These are phyloP conservation scores for Ophioninae sp. DNA, from an alignment of 2,888 invertebrate genomes.

Conservation along the genomic window DNA sequence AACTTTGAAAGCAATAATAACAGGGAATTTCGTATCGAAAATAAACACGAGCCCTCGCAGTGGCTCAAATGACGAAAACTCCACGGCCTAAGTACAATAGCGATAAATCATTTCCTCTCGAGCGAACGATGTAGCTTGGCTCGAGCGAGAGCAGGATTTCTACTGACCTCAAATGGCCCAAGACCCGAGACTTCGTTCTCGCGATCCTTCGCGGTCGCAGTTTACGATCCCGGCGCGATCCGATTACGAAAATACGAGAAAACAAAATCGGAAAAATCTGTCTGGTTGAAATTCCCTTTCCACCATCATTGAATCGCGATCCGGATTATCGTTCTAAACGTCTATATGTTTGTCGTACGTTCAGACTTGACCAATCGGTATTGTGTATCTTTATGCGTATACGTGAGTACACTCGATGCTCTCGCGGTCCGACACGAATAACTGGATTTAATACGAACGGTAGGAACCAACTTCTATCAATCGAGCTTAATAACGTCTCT, in stretches of 20 bases:
- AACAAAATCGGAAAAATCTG: constrained; percentile 15
- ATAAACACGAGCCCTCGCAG: background rate
- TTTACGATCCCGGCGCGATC: constrained; percentile 36
- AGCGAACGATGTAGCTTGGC: constrained; percentile 34
- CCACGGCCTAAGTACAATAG: background rate
- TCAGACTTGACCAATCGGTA: constrained; percentile 2
- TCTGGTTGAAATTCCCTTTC: constrained; percentile 25
- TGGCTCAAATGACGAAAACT: background rate
- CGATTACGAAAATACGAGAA: constrained; percentile 34
- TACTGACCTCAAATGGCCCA: constrained; percentile 50
- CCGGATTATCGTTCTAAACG: constrained; percentile 21
- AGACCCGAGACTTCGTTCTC: constrained; percentile 39
- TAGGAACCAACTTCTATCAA: constrained; percentile 45
- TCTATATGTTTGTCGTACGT: constrained; percentile 13
- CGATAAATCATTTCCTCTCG: background rate
- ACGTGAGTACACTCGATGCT: constrained; percentile 20
- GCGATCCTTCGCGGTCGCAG: constrained; percentile 29
- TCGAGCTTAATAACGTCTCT: constrained; percentile 44
- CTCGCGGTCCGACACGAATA: constrained; percentile 37
- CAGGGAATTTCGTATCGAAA: background rate
- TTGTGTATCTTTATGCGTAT: background rate
- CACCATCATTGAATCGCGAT: constrained; percentile 33
- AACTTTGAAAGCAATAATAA: background rate
- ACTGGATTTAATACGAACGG: constrained; percentile 30
- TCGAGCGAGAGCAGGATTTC: constrained; percentile 51